phyloP scores from a whole-genome alignment of 2,888 invertebrate species.

The Hylaea fasciaria region DNA sequence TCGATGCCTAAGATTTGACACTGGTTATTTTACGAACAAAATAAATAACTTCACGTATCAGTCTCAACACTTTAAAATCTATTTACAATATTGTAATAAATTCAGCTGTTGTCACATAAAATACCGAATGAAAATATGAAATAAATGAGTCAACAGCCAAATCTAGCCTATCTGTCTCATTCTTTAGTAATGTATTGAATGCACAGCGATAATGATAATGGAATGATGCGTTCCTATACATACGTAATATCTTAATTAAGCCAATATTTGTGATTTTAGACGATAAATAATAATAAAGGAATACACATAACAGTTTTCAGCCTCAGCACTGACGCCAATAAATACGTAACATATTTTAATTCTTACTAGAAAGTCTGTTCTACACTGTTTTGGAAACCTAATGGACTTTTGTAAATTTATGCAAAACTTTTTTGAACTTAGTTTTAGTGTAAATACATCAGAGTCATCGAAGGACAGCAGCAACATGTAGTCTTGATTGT shows the following conservation, averaged over 20 bases:
- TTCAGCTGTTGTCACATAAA: conserved; percentile 67
- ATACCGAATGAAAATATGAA: conserved; percentile 48
- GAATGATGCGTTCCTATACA: conserved; percentile 68
- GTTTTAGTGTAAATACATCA: conserved; percentile 28
- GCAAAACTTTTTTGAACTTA: conserved; percentile 17
- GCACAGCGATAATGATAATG: conserved; percentile 53
- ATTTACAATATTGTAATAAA: conserved; percentile 79
- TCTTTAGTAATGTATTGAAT: conserved; percentile 44
- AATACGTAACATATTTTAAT: conserved; percentile 29
- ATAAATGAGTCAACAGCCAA: conserved; percentile 54
- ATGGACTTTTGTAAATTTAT: conserved; percentile 22
- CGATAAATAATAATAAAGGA: conserved; percentile 63
- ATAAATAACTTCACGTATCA: conserved; percentile 83
- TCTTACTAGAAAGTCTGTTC: conserved; percentile 19
- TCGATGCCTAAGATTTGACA: conserved; percentile 77
- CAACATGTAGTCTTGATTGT: conserved; percentile 33
- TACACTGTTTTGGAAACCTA: conserved; percentile 25
- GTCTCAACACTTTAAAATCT: conserved; percentile 81
- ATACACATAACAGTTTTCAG: conserved; percentile 55
- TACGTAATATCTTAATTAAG: conserved; percentile 58
- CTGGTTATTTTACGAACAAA: conserved; percentile 80
- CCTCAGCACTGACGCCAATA: conserved; percentile 44
- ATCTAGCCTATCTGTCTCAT: conserved; percentile 51
- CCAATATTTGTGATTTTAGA: conserved; percentile 60
- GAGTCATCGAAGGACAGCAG: conserved; percentile 29